phyloP scores from a whole-genome alignment of 1,140 invertebrate species.

The Lepidostoma basale region DNA sequence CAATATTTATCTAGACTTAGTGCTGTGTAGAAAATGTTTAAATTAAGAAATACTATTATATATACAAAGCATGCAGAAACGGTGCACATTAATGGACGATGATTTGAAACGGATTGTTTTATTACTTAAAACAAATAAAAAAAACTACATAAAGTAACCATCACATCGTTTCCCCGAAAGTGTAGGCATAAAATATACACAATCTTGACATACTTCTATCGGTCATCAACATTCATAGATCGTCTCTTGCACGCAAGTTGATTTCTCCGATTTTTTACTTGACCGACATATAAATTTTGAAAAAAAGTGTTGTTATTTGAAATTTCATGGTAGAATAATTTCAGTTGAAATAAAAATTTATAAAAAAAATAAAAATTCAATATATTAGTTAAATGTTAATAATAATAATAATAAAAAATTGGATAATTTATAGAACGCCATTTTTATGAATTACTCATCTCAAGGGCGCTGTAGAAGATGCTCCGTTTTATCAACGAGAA shows the following conservation, averaged over 20 bases:
- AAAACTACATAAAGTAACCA: neutral
- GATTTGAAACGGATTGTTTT: neutral
- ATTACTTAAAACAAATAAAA: neutral
- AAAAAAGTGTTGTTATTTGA: too few species aligned
- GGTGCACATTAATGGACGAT: neutral
- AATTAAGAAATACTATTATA: slow-evolving; percentile 1
- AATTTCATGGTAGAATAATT: too few species aligned
- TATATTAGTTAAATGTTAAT: too few species aligned
- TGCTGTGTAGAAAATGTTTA: neutral
- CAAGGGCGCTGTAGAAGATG: too few species aligned
- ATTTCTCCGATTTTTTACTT: neutral
- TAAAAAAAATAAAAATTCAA: too few species aligned
- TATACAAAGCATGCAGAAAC: neutral
- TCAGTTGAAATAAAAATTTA: too few species aligned
- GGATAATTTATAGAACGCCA: too few species aligned
- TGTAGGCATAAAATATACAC: neutral
- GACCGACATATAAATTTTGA: too few species aligned
- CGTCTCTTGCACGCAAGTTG: neutral
- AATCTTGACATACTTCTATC: neutral
- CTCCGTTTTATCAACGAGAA: too few species aligned
- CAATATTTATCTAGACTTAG: slow-evolving; percentile 17
- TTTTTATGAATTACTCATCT: too few species aligned
- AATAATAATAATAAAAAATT: too few species aligned
- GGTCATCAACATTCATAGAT: neutral
- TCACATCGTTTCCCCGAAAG: neutral